Base-by-base conservation (phyloP, 2,888 invertebrate genomes). In the Lomographa bimaculata region DNA sequence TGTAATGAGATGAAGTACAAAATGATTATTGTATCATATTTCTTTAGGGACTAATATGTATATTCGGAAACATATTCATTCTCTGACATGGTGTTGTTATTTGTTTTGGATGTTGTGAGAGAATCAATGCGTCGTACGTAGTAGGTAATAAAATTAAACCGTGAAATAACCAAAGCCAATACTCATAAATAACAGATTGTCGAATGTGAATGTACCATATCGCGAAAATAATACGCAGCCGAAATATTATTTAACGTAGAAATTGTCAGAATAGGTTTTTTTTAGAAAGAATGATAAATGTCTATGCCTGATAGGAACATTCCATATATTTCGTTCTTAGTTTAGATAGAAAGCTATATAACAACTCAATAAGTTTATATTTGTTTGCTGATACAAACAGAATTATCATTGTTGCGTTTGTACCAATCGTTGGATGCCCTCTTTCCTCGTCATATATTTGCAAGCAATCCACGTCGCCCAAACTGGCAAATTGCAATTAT, bases 91-190 rank as follows among this genome's bases (percentile, higher is more conserved):
- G 21, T 20, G 25, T 16, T 29, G 25, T 12, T 40, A 26, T 47
- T 36, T 14, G 33, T 41, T 27, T 32, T 12, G 23, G 23, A 27
- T 32, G 11, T 39, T 40, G 34, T 38, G 7, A 35, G 33, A 27
- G 32, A 41, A 46, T 29, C 39, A 36, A 30, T 29, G 37, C 42
- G 21, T 36, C 47, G 30, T 45, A 47, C n/a, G n/a, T n/a, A 30
- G 65, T 72, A 68, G 59, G 72, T 69, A 69, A 79, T 77, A 79
- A 78, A 79, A 71, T 71, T 73, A 69, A 60, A 73, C 71, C 72
- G 71, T 79, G 74, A 78, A 79, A 79, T 76, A 73, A 73, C 76
- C 70, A 71, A 74, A 72, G 67, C 71, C 66, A 78, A 78, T 79
- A 79, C 79, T 78, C 79, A 70, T 64, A 75, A 71, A 64, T 64